Base-by-base conservation (phyloP, 1,140 invertebrate genomes). In the Aphelenchoides fujianensis region DNA sequence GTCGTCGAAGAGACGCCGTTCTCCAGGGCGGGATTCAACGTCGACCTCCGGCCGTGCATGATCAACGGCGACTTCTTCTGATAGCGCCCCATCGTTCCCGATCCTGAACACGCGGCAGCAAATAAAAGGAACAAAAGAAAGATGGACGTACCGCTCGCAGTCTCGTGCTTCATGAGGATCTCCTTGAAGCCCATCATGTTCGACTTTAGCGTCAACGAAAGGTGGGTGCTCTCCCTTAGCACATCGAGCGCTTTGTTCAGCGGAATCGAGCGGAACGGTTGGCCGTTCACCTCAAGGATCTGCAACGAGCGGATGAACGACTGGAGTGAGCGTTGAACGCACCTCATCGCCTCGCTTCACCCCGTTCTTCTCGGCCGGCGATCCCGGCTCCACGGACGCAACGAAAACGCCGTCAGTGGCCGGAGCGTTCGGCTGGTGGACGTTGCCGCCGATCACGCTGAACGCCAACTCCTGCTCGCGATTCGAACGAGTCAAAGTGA, bases 121-220 rank as follows among this genome's bases (percentile, higher is more conserved):
- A 23, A 2, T 53, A 53, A 53, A 2, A 53, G 27, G 27, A 1
- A 23, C 2, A 53, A 53, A 53, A 53, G 27, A 59, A 9, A 48
- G 9, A 27, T 61, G 12, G 16, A 66, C 16, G 16, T 32, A 30
- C 1, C n/a, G 1, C 16, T 1, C 23, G 7, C 31, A 1, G 30
- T 68, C 36, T 52, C 66, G 55, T 2, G 70, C 34, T 78, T 35
- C 36, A 34, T 62, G 12, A 77, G 48, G 36, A 78, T 74, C 52
- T 78, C 78, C 36, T 75, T 82, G 80, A 79, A 82, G 81, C 87
- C 88, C 69, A 96, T 88, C 73, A 97, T 89, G 88, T 99, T 98
- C 76, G 93, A 96, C 87, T 97, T 97, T 16, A 98, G 93, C 48
- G 92, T 94, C 76, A 98, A 92, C 84, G 92, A 93, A 48, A 98